phyloP scores from a whole-genome alignment of 2,888 invertebrate species.

The Cistogaster globosa region DNA sequence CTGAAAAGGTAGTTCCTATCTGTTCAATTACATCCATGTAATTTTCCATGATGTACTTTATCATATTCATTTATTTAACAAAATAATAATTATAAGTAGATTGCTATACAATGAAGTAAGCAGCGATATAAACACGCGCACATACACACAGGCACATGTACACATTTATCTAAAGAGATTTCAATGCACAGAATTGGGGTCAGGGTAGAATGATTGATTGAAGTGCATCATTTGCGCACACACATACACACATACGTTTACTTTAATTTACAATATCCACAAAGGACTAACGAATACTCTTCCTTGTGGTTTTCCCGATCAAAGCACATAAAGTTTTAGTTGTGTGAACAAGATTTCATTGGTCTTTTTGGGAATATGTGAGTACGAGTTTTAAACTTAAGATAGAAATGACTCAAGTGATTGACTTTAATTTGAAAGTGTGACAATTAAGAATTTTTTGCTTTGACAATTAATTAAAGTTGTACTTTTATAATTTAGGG shows the following conservation, averaged over 20 bases:
- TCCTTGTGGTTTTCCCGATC: background rate
- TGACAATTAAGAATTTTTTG: slow-evolving; percentile 66
- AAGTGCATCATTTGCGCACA: background rate
- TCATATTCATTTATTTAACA: slow-evolving; percentile 55
- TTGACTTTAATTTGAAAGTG: slow-evolving; percentile 55
- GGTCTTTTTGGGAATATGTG: background rate
- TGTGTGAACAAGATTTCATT: background rate
- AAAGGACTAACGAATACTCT: slow-evolving; percentile 19
- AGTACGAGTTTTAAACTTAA: slow-evolving; percentile 15
- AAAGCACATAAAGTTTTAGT: background rate
- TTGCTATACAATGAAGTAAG: slow-evolving; percentile 50
- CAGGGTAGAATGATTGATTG: slow-evolving; percentile 58
- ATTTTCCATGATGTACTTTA: slow-evolving; percentile 4
- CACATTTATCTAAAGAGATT: background rate
- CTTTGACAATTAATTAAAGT: slow-evolving; percentile 69
- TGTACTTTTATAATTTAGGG: slow-evolving; percentile 56
- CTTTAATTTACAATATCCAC: slow-evolving; percentile 4
- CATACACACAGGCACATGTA: too few relatives aligned
- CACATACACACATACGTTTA: background rate
- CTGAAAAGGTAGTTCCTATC: background rate
- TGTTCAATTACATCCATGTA: background rate
- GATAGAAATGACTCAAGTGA: background rate
- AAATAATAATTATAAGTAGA: slow-evolving; percentile 55
- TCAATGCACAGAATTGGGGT: slow-evolving; percentile 51
- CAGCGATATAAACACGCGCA: slow-evolving; percentile 10